A percentile compares a stretch with the other conserved stretches of the same genome.
These are phyloP conservation scores for Cichladusa arquata DNA, from an alignment of 2,113 vertebrate genomes.

Conservation along the genomic window DNA sequence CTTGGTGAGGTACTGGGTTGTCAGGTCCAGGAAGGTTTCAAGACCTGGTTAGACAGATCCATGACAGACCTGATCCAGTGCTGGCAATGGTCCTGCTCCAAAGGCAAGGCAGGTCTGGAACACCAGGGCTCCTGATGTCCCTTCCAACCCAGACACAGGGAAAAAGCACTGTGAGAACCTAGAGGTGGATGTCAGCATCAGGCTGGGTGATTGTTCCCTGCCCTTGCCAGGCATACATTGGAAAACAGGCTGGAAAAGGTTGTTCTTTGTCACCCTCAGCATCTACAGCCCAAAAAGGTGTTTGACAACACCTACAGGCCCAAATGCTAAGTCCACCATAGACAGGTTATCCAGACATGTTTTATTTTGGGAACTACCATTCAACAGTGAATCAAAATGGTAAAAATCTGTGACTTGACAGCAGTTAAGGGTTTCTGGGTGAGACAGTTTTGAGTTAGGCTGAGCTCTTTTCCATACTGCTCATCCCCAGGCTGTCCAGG, in stretches of 20 bases:
- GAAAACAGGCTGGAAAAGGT: background rate
- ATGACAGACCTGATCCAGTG: background rate
- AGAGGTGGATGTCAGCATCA: background rate
- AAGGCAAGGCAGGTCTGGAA: background rate
- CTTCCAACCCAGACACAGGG: background rate
- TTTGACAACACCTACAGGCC: background rate
- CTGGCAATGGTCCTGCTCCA: background rate
- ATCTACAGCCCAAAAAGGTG: background rate
- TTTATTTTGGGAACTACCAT: background rate
- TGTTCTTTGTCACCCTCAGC: background rate
- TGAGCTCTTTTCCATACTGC: background rate
- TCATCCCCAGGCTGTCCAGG: background rate
- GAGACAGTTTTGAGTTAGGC: background rate
- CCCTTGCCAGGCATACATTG: accelerated
- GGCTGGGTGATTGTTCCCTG: background rate
- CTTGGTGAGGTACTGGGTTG: background rate
- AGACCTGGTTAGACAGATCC: background rate
- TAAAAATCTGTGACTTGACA: background rate
- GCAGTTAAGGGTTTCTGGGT: background rate
- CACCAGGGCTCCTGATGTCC: background rate
- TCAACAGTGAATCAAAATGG: background rate
- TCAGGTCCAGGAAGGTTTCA: background rate
- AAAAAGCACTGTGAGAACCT: background rate
- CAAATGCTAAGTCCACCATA: background rate
- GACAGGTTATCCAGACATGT: background rate